Conservation (phyloP, 2,888 invertebrate species). For the Neoaliturus tenellus region DNA sequence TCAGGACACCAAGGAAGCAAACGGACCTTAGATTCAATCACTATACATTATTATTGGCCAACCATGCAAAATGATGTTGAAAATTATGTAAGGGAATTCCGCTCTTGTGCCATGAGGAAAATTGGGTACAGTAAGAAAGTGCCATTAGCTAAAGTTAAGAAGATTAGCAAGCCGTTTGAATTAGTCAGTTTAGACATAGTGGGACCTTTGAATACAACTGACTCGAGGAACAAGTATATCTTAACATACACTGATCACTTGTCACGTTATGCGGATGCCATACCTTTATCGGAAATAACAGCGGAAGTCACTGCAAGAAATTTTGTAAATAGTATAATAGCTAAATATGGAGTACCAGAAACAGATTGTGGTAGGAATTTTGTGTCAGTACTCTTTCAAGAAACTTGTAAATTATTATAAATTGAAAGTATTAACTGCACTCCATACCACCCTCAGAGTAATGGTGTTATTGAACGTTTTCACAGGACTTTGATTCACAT, state of each 20-base stretch:
- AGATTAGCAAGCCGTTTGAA: too few species aligned
- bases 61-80: conserved; percentile 65
- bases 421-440: too few species aligned
- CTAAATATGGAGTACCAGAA: conserved; percentile 69
- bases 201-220: conserved; percentile 68
- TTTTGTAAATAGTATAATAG: conserved; percentile 60
- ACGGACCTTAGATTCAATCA: conserved; percentile 65
- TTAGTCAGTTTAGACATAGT: conserved; percentile 55
- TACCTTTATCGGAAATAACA: too few species aligned
- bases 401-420: conserved; percentile 56
- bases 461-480: conserved; percentile 68
- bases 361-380: conserved; percentile 71
- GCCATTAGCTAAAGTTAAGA: conserved; percentile 36
- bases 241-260: conserved; percentile 66
- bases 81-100: too few species aligned
- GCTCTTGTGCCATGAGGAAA: conserved; percentile 65
- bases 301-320: conserved; percentile 68
- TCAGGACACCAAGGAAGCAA: conserved; percentile 67
- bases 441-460: conserved; percentile 68
- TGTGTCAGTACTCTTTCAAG: conserved; percentile 68
- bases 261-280: too few species aligned
- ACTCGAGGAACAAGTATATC: conserved; percentile 68
- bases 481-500: conserved; percentile 68
- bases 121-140: conserved; percentile 68
- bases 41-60: conserved; percentile 67